Evolutionary conservation across 2,113 vertebrate genomes (phyloP).

Genomic region (Pelobates fuscus): DNA sequence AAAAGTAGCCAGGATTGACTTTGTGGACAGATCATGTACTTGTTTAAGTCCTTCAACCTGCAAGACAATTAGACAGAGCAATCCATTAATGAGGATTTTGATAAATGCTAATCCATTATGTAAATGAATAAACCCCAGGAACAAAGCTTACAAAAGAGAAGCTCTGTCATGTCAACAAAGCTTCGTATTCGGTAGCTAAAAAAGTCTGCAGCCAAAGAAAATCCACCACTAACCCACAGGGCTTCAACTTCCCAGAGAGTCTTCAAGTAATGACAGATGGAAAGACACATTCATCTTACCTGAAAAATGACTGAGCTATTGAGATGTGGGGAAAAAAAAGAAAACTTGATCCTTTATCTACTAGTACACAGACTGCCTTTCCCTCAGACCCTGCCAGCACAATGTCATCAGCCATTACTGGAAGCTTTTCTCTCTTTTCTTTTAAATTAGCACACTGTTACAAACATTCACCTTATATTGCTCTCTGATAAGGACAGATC

Average conservation of each 20-base stretch:
- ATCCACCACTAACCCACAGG: slow-evolving; percentile 31
- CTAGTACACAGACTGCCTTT: slow-evolving; percentile 24
- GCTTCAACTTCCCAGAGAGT: slow-evolving; percentile 44
- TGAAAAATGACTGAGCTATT: slow-evolving; percentile 48
- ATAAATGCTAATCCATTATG: slow-evolving; percentile 49
- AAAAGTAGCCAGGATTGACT: too few relatives aligned
- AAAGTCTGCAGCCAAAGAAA: slow-evolving; percentile 33
- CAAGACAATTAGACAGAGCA: slow-evolving; percentile 12
- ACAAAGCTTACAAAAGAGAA: slow-evolving; percentile 46
- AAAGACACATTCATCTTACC: slow-evolving; percentile 44
- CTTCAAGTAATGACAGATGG: slow-evolving; percentile 43
- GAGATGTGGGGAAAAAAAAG: slow-evolving; percentile 29
- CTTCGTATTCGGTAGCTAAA: slow-evolving; percentile 34
- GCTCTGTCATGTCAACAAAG: slow-evolving; percentile 48
- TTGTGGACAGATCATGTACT: not conserved
- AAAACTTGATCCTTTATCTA: slow-evolving; percentile 43
- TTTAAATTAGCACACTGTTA: slow-evolving; percentile 20
- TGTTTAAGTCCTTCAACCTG: slow-evolving; percentile 14
- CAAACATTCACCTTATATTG: slow-evolving; percentile 30
- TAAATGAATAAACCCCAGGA: slow-evolving; percentile 47
- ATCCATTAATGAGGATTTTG: slow-evolving; percentile 35
- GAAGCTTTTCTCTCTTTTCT: slow-evolving; percentile 14
- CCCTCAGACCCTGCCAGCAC: slow-evolving; percentile 14
- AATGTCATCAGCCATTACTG: slow-evolving; percentile 32
- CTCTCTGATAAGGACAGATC: slow-evolving; percentile 22